These are phyloP conservation scores for Platysternon megacephalum DNA, from an alignment of 2,113 vertebrate genomes.

Conservation along the genomic window DNA sequence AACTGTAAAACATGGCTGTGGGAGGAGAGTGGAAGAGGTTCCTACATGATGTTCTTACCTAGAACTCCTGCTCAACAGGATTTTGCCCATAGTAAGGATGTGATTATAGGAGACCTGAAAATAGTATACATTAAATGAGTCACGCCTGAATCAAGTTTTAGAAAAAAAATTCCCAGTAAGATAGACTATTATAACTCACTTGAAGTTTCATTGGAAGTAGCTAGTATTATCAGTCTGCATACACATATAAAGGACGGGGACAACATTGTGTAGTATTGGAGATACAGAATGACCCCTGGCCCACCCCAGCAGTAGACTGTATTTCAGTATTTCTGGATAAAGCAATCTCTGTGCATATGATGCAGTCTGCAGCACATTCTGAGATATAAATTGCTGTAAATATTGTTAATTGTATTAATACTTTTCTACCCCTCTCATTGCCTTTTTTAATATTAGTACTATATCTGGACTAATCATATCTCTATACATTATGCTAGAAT, in stretches of 20 bases:
- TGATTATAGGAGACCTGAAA: background rate
- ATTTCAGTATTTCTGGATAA: background rate
- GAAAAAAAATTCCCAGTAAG: background rate
- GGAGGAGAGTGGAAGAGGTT: background rate
- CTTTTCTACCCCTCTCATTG: background rate
- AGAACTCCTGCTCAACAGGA: background rate
- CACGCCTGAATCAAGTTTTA: background rate
- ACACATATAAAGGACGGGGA: background rate
- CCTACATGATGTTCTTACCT: background rate
- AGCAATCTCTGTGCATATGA: background rate
- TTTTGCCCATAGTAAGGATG: background rate
- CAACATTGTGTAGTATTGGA: background rate
- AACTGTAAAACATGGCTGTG: background rate
- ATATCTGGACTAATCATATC: background rate
- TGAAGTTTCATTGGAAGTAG: background rate
- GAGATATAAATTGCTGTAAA: background rate
- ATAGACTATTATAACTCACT: background rate
- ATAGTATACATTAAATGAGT: background rate
- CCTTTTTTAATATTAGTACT: background rate
- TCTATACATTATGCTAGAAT: background rate
- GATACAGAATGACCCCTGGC: background rate
- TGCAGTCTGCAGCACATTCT: background rate
- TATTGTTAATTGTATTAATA: background rate
- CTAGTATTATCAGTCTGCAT: background rate
- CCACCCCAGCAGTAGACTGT: background rate